These are phyloP conservation scores for Periophthalmodon schlosseri DNA, from an alignment of 2,113 vertebrate genomes.

Conservation along the genomic window DNA sequence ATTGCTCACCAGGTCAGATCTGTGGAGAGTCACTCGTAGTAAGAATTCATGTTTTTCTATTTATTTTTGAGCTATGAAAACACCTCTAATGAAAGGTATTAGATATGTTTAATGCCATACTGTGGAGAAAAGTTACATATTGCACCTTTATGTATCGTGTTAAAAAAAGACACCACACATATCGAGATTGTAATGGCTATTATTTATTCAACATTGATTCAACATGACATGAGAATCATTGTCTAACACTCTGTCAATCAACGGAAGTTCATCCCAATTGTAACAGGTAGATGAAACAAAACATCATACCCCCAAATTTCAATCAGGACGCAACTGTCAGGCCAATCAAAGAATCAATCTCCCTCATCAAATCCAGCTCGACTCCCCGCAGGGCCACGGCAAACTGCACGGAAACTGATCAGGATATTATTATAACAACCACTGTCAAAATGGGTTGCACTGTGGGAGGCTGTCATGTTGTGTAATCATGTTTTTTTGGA, in stretches of 20 bases:
- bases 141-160: slow-evolving; percentile 12
- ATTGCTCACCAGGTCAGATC: too few relatives aligned
- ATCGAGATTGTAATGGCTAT: slow-evolving; percentile 42
- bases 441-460: neutral
- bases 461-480: slow-evolving; percentile 17
- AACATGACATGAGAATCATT: slow-evolving; percentile 22
- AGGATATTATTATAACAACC: slow-evolving; percentile 22
- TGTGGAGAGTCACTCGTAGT: too few relatives aligned
- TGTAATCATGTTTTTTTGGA: slow-evolving; percentile 44
- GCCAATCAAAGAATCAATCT: slow-evolving; percentile 51
- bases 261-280: slow-evolving; percentile 28
- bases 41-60: too few relatives aligned
- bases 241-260: slow-evolving; percentile 21
- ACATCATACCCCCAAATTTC: slow-evolving; percentile 35
- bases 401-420: slow-evolving; percentile 29
- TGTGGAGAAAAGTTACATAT: neutral
- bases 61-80: too few relatives aligned
- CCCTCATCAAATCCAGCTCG: slow-evolving; percentile 51
- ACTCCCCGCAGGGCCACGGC: slow-evolving; percentile 27
- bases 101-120: too few relatives aligned
- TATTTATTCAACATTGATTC: slow-evolving; percentile 15
- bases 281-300: slow-evolving; percentile 37
- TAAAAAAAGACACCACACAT: slow-evolving; percentile 58
- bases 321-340: slow-evolving; percentile 43
- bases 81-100: too few relatives aligned